Conservation (phyloP, 2,797 vertebrate species). For the Channa striata region DNA sequence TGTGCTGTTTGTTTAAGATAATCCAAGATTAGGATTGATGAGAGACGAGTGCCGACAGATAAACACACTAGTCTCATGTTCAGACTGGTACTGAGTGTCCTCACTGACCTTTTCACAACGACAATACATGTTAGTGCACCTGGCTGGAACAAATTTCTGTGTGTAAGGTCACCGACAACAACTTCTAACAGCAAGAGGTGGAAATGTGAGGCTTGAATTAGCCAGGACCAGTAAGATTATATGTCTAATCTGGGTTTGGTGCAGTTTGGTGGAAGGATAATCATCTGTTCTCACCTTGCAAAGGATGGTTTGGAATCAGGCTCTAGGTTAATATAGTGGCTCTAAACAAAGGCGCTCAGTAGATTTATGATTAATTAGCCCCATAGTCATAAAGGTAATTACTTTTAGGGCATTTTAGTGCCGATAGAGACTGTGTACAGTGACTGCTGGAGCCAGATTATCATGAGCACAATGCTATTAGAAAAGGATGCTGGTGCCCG, state of each 20-base stretch:
- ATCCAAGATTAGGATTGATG: constrained; percentile 63
- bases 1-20: constrained; percentile 49
- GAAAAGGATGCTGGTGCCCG: constrained; percentile 57
- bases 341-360: constrained; percentile 22
- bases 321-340: constrained; percentile 18
- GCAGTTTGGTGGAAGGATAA: neutral
- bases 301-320: neutral
- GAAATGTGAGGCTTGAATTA: neutral
- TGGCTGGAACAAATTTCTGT: neutral
- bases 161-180: constrained; percentile 8
- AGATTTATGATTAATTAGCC: constrained; percentile 38
- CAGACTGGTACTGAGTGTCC: constrained; percentile 23
- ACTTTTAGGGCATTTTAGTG: constrained; percentile 39
- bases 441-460: constrained; percentile 47
- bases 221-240: neutral
- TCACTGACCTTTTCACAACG: constrained; percentile 31
- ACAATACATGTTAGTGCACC: neutral
- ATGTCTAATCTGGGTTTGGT: neutral
- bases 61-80: neutral
- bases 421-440: constrained; percentile 35
- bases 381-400: constrained; percentile 38
- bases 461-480: constrained; percentile 55
- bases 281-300: neutral
- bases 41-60: constrained; percentile 6
- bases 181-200: neutral